Conservation (phyloP, 2,797 vertebrate genomes). For the Myotis findleyi region DNA sequence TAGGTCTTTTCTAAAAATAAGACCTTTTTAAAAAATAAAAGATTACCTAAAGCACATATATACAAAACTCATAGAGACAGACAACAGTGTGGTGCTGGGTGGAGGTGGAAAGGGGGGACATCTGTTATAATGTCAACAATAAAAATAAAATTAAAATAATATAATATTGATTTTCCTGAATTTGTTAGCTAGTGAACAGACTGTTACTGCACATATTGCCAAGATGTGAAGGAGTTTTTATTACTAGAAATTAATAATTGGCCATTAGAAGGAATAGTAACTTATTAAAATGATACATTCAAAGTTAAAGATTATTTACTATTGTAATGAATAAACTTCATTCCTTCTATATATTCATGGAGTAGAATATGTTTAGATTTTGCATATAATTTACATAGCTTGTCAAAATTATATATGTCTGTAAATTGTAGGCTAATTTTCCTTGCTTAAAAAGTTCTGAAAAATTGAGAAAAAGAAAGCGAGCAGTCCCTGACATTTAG, state of each 20-base stretch:
- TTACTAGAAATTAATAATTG: neutral
- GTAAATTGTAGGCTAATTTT: neutral
- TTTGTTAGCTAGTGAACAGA: neutral
- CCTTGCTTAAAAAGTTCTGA: constrained; percentile 13
- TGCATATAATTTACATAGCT: neutral
- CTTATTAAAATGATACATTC: constrained; percentile 6
- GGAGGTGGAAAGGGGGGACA: too few relatives aligned
- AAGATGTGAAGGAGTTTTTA: neutral
- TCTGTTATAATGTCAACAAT: neutral
- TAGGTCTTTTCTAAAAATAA: neutral
- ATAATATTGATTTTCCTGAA: neutral
- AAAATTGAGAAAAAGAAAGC: neutral
- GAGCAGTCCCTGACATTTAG: neutral
- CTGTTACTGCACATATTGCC: neutral
- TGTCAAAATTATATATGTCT: constrained; percentile 10
- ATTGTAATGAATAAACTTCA: neutral
- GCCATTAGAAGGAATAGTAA: neutral
- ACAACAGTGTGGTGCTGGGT: neutral
- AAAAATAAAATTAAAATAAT: neutral
- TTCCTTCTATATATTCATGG: neutral
- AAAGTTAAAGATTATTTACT: neutral
- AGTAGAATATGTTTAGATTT: neutral
- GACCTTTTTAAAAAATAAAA: neutral
- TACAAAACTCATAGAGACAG: neutral
- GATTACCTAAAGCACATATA: neutral